Evolutionary conservation across 2,113 vertebrate species (phyloP).

Genomic region (Malurus cyaneus): DNA sequence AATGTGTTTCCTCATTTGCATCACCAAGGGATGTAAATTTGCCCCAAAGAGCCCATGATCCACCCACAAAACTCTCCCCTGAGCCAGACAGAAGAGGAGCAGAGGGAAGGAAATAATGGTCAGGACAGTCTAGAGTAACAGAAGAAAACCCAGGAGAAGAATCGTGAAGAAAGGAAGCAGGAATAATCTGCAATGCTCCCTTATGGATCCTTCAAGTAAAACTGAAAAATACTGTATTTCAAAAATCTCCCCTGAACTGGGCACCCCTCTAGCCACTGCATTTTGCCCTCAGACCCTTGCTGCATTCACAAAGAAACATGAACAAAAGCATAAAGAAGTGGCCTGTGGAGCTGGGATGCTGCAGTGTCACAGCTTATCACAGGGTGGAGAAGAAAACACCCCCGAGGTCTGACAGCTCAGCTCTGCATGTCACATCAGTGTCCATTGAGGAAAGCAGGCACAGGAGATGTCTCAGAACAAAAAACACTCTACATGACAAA

Average conservation of each 20-base stretch:
- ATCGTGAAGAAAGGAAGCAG: neutral
- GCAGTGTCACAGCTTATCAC: constrained; percentile 60
- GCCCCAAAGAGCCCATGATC: constrained; percentile 6
- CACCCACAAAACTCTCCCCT: neutral
- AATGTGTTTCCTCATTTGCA: neutral
- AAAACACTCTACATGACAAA: neutral
- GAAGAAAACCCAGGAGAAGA: neutral
- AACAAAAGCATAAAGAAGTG: constrained; percentile 24
- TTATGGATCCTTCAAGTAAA: neutral
- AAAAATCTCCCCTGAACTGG: neutral
- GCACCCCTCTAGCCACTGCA: neutral
- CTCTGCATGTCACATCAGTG: constrained; percentile 65
- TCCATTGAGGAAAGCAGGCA: constrained; percentile 40
- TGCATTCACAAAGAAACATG: neutral
- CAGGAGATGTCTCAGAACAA: constrained; percentile 11
- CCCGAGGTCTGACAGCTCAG: constrained; percentile 54
- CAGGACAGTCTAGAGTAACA: neutral
- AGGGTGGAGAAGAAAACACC: constrained; percentile 9
- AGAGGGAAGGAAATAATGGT: neutral
- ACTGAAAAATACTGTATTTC: neutral
- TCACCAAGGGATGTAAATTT: neutral
- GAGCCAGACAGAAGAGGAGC: neutral
- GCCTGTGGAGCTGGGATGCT: constrained; percentile 41
- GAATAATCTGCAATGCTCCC: neutral
- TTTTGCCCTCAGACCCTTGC: neutral